These are phyloP conservation scores for Myotis brandtii DNA, from an alignment of 2,113 vertebrate genomes.

Conservation along the genomic window DNA sequence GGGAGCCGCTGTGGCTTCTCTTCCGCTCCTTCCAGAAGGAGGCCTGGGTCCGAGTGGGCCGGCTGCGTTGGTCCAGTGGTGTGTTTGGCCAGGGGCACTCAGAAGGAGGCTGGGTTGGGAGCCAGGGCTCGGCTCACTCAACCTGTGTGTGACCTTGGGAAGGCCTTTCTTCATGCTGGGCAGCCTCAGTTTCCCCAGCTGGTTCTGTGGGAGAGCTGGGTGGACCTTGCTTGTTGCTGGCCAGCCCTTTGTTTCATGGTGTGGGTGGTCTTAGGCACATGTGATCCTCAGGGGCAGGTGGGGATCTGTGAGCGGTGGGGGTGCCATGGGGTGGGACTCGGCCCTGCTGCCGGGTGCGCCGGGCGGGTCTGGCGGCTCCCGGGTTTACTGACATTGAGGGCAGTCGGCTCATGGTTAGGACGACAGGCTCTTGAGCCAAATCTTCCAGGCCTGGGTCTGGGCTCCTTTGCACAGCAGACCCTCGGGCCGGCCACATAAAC, in stretches of 20 bases:
- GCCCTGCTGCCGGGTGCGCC: fast-evolving
- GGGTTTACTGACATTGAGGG: fast-evolving
- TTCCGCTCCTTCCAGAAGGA: not conserved
- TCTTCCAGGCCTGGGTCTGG: not conserved
- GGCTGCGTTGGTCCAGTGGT: fast-evolving
- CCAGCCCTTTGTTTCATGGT: fast-evolving
- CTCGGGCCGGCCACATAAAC: fast-evolving
- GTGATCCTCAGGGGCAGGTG: fast-evolving
- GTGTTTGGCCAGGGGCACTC: not conserved
- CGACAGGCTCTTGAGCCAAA: no score
- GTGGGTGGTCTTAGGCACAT: fast-evolving
- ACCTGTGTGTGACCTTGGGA: not conserved
- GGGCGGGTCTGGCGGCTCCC: fast-evolving
- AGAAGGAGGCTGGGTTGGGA: fast-evolving
- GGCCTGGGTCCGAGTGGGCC: not conserved
- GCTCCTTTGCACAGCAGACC: not conserved
- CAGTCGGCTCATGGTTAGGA: fast-evolving
- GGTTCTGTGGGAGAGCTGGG: not conserved
- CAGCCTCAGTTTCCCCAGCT: not conserved
- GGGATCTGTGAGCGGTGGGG: not conserved
- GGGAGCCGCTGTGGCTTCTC: not conserved
- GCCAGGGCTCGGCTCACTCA: no score
- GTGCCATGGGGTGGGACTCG: fast-evolving
- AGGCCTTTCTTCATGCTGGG: fast-evolving
- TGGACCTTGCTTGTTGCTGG: not conserved